A percentile compares a stretch with the other conserved stretches of the same genome.
Evolutionary conservation across 2,888 invertebrate genomes (phyloP).

Genomic region (Cenopis cana): DNA sequence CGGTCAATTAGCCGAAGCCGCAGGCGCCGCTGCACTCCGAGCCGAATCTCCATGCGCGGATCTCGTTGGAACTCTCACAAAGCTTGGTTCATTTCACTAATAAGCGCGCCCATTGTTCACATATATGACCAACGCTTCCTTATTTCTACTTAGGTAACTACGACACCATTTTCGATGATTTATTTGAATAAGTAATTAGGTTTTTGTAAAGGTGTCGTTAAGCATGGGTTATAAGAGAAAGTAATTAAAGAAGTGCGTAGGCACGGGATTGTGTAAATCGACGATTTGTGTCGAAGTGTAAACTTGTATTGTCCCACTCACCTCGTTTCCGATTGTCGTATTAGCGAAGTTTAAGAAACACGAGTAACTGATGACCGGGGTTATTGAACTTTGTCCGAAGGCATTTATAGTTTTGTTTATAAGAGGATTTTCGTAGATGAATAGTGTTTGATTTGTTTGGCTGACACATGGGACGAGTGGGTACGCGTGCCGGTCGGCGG

Average conservation of each 20-base stretch:
- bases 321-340: constrained; percentile 55
- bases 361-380: neutral
- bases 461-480: constrained; percentile 36
- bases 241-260: constrained; percentile 49
- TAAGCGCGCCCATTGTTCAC: constrained; percentile 58
- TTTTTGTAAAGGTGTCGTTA: constrained; percentile 39
- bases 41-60: constrained; percentile 53
- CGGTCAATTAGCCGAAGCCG: constrained; percentile 68
- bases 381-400: constrained; percentile 39
- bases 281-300: constrained; percentile 54
- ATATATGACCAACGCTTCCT: constrained; percentile 49
- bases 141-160: constrained; percentile 50
- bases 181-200: constrained; percentile 33
- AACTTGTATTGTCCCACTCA: constrained; percentile 64
- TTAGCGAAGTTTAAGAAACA: constrained; percentile 25
- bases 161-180: constrained; percentile 46
- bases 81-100: constrained; percentile 50
- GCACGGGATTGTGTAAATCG: constrained; percentile 46
- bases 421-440: constrained; percentile 37
- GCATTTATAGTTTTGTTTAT: constrained; percentile 17
- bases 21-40: constrained; percentile 46
- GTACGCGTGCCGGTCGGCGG: constrained; percentile 56
- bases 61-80: constrained; percentile 49
- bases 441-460: constrained; percentile 31
- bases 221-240: constrained; percentile 36